phyloP scores from a whole-genome alignment of 2,113 vertebrate species.

The Callipepla californica region DNA sequence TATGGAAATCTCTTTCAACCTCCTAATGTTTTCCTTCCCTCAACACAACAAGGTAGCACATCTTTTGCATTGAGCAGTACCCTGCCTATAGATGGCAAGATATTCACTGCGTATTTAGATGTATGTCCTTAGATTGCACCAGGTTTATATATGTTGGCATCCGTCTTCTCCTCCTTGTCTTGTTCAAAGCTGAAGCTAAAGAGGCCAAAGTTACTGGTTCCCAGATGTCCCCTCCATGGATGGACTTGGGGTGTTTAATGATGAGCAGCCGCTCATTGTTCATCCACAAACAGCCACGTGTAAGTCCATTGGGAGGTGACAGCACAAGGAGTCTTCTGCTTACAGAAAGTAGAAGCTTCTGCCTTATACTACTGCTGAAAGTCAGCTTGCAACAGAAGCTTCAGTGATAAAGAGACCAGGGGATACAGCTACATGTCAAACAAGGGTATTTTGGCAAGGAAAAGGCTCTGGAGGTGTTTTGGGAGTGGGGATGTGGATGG shows the following conservation, averaged over 20 bases:
- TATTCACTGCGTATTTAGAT: background rate
- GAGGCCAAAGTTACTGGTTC: background rate
- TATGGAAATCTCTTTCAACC: background rate
- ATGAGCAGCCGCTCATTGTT: background rate
- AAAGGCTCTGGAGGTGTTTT: background rate
- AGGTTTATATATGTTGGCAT: background rate
- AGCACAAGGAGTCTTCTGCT: background rate
- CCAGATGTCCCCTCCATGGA: background rate
- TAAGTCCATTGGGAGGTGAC: background rate
- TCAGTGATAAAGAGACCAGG: too few relatives aligned
- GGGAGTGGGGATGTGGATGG: background rate
- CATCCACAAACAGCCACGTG: rapidly evolving
- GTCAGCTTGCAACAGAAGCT: background rate
- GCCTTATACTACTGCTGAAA: too few relatives aligned
- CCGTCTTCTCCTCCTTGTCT: background rate
- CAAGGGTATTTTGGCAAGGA: too few relatives aligned
- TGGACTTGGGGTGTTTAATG: background rate
- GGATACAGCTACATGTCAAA: too few relatives aligned
- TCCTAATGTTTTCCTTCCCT: background rate
- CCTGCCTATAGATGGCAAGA: background rate
- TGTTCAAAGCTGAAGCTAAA: background rate
- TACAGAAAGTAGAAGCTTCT: background rate
- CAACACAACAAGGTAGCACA: background rate
- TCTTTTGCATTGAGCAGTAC: background rate
- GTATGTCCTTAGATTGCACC: background rate